Base-by-base conservation (phyloP, 2,888 invertebrate genomes). In the Dryobota labecula region DNA sequence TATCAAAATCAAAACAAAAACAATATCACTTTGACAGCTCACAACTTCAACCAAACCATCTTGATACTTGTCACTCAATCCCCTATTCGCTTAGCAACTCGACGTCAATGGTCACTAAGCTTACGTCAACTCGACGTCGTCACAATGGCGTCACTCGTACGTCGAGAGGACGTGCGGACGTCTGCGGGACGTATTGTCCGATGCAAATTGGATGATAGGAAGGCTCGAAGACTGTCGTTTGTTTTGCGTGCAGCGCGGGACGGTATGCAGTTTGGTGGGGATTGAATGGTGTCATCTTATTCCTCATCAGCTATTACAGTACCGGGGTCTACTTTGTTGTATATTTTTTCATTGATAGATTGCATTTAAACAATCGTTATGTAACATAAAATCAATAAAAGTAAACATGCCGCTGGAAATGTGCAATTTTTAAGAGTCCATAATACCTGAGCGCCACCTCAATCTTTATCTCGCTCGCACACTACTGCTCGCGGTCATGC, bases 61-160 rank as follows among this genome's bases (percentile, higher is more conserved):
- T 80, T 80, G 79, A 80, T 77, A 81, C 65, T 81, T 80, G 79
- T 77, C 79, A 81, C 65, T 80, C 73, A 65, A 64, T 38, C 57
- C 68, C 80, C 80, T 70, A 74, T 75, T 70, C 70, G 81, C 69
- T 77, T 68, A 67, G 73, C 66, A 63, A 80, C 76, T 81, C 67
- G 64, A 73, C 58, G 81, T 81, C 81, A 81, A 57, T 66, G 79
- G 81, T 80, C 79, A 78, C 82, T 78, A 70, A 73, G 74, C 70
- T 63, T 24, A 54, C 69, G 82, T 76, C 81, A 71, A 80, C 78
- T 81, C 56, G 70, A 78, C 82, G 82, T 82, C 78, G 63, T 33
- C 62, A 78, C 79, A 70, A 76, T 79, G 76, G 64, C 76, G 68
- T 76, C 80, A 82, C 76, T 81, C 83, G 76, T 64, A 69, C 78